Conservation (phyloP, 2,888 invertebrate species). For the Azorinus chamasolen region DNA sequence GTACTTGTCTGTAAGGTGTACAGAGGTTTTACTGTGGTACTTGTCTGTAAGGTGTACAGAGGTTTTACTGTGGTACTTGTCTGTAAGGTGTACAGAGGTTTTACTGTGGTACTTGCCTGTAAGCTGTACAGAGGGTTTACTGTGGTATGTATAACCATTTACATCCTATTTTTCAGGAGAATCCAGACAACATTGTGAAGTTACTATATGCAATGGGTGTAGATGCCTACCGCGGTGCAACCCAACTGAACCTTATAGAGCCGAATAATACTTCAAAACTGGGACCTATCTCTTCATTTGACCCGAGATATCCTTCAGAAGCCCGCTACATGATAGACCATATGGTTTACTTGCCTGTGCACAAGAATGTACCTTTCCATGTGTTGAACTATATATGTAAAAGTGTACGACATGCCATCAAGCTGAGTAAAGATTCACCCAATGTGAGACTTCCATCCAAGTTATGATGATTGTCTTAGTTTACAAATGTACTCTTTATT, state of each 20-base stretch:
- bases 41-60: no score
- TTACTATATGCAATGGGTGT: slow-evolving; percentile 82
- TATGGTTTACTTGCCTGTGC: slow-evolving; percentile 86
- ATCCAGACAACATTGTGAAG: slow-evolving; percentile 81
- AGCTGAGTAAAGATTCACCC: slow-evolving; percentile 60
- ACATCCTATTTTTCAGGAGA: slow-evolving; percentile 79
- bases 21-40: no score
- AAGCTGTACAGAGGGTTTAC: no score
- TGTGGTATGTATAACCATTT: no score
- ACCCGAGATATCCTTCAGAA: slow-evolving; percentile 80
- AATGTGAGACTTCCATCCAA: slow-evolving; percentile 66
- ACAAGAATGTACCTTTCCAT: slow-evolving; percentile 85
- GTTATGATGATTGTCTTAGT: slow-evolving; percentile 42
- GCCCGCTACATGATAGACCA: slow-evolving; percentile 86
- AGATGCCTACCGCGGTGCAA: slow-evolving; percentile 86
- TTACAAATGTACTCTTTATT: no score
- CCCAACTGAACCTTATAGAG: slow-evolving; percentile 85
- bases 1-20: no score
- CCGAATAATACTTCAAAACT: slow-evolving; percentile 66
- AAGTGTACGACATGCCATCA: slow-evolving; percentile 56
- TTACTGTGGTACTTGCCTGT: no score
- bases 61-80: no score
- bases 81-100: no score
- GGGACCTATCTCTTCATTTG: slow-evolving; percentile 45
- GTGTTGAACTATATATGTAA: slow-evolving; percentile 80